These are phyloP conservation scores for Chloroceryle inda DNA, from an alignment of 2,797 vertebrate species.

Conservation along the genomic window DNA sequence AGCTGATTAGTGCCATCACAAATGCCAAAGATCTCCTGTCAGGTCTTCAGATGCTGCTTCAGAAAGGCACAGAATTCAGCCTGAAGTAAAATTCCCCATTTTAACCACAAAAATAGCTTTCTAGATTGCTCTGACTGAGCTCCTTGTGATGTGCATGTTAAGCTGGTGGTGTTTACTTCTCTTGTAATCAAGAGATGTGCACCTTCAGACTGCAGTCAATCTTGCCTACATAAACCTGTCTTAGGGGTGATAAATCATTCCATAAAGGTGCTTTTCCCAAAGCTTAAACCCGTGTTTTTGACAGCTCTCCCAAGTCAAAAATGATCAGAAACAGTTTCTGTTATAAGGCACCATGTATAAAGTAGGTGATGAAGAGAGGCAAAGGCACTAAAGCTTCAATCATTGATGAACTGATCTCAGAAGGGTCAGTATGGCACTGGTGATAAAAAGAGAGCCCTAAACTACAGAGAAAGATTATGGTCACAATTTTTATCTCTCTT, in stretches of 20 bases:
- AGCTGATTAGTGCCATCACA: neutral
- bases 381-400: neutral
- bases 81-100: too few relatives aligned
- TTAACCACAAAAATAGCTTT: too few relatives aligned
- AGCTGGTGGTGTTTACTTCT: too few relatives aligned
- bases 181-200: too few relatives aligned
- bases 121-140: too few relatives aligned
- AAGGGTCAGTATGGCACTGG: neutral
- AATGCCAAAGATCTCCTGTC: neutral
- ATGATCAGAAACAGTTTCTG: neutral
- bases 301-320: neutral
- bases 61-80: too few relatives aligned
- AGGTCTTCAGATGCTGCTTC: too few relatives aligned
- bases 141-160: too few relatives aligned
- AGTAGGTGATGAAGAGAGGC: neutral
- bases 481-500: neutral
- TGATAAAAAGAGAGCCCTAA: neutral
- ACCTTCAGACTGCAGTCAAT: too few relatives aligned
- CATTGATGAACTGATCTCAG: neutral
- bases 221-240: neutral
- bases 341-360: fast-evolving
- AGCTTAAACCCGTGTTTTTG: neutral
- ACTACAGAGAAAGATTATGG: neutral
- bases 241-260: neutral
- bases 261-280: neutral